Evolutionary conservation across 1,140 invertebrate genomes (phyloP), one percentile per base, ranked within the genome.

Genomic region (Latrodectus geometricus): DNA sequence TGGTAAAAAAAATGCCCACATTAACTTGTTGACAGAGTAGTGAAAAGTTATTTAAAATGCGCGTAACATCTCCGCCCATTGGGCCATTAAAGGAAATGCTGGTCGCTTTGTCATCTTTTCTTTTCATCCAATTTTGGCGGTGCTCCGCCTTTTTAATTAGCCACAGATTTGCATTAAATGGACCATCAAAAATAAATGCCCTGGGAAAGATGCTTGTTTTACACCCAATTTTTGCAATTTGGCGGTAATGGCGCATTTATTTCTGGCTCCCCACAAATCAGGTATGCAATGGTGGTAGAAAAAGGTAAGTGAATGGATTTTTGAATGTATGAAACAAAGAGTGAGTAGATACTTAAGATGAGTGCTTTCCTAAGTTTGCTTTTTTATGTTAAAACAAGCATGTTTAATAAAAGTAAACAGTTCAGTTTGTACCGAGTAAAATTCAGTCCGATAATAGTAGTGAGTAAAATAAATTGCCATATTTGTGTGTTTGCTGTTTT

Each of bases 81-180:
- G 9, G 54, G 52, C 52, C 68, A 65, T 82, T 82, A 82, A 73
- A 65, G 80, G 70, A 73, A 82, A 82, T 65, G 80, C 14, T 56
- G 69, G 54, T 68, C 70, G 49, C 68, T 80, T 80, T 76, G 81
- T 76, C 81, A 84, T 49, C 21, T 70, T 80, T 70, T 84, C 65
- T 35, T 75, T 84, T 66, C n/a, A 50, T n/a, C n/a, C n/a, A 14
- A 20, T 74, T 74, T 50, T 78, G 21, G 20, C 21, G 56, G 4
- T 17, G 48, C 14, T n/a, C 56, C 81, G 52, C 77, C 68, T 75
- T 84, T 81, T 84, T 84, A 84, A 84, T 84, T 84, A 84, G 81
- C 73, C 81, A 14, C 73, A 84, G 81, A 75, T 84, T 76, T 84
- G 35, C 72, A 66, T 76, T 84, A 75, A 84, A 84, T 84, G 56